These are phyloP conservation scores for Vanessa tameamea DNA, from an alignment of 1,140 invertebrate species.

Conservation along the genomic window DNA sequence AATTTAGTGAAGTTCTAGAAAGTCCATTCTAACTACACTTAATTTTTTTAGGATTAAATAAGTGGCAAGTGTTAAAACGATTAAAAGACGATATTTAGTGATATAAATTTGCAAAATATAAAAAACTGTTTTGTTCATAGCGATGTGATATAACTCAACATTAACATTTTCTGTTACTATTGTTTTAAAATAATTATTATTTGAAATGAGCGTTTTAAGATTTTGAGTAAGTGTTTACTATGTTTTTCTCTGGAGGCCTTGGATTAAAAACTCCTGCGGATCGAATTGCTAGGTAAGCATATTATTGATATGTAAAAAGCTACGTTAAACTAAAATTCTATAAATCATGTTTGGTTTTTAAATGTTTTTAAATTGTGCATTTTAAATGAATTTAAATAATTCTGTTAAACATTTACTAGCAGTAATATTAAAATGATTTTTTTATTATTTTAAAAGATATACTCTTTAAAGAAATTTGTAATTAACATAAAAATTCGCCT, in stretches of 20 bases:
- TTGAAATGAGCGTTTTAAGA: not conserved
- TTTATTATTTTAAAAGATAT: no score
- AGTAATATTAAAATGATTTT: no score
- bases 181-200: not conserved
- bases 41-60: not conserved
- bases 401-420: no score
- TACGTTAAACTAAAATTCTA: no score
- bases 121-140: not conserved
- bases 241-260: slow-evolving; percentile 8
- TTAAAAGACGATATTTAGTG: not conserved
- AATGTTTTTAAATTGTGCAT: no score
- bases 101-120: slow-evolving; percentile 1
- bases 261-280: slow-evolving; percentile 7
- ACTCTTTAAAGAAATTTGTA: no score
- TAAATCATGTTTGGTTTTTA: no score
- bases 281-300: slow-evolving; percentile 16
- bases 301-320: not conserved
- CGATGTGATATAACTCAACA: slow-evolving; percentile 17
- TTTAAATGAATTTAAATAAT: no score
- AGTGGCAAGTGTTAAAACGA: not conserved
- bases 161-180: slow-evolving; percentile 6
- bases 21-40: not conserved
- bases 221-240: not conserved
- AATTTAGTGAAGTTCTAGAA: slow-evolving; percentile 54
- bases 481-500: no score